A percentile compares a stretch with the other conserved stretches of the same genome.
phyloP scores from a whole-genome alignment of 2,797 vertebrate genomes.

The Falco concolor region DNA sequence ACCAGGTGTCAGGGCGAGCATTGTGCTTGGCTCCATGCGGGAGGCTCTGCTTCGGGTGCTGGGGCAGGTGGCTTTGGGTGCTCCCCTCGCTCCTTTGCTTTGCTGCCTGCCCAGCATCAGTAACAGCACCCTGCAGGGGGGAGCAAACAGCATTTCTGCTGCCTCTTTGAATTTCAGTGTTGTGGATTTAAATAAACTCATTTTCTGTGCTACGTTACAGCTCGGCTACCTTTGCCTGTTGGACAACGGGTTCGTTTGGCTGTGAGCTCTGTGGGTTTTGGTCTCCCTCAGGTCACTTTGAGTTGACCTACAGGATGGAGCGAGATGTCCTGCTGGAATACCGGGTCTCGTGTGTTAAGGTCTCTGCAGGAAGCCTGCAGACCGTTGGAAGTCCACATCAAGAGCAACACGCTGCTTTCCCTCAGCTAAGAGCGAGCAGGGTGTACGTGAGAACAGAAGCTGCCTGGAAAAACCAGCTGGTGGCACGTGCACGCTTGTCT shows the following conservation, averaged over 20 bases:
- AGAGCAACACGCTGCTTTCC: neutral
- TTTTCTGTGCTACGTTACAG: accelerated
- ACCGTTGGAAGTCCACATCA: neutral
- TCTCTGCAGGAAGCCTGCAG: neutral
- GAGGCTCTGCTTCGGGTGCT: neutral
- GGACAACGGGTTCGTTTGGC: neutral
- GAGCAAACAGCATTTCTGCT: neutral
- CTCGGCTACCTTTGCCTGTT: neutral
- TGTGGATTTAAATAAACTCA: neutral
- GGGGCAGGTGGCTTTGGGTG: neutral
- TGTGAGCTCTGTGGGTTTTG: neutral
- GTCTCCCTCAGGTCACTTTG: neutral
- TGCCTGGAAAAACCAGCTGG: neutral
- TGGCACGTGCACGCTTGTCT: neutral
- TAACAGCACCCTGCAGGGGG: neutral
- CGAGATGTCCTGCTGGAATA: neutral
- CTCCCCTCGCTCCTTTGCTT: neutral
- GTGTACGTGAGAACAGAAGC: neutral
- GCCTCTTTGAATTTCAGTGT: neutral
- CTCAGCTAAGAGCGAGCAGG: neutral
- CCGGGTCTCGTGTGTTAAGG: neutral
- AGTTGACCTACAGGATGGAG: neutral
- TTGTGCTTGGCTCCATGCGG: neutral
- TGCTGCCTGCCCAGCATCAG: neutral
- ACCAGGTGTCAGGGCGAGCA: neutral